Conservation (phyloP, 2,888 invertebrate species). For the Hoplodrina blanda region DNA sequence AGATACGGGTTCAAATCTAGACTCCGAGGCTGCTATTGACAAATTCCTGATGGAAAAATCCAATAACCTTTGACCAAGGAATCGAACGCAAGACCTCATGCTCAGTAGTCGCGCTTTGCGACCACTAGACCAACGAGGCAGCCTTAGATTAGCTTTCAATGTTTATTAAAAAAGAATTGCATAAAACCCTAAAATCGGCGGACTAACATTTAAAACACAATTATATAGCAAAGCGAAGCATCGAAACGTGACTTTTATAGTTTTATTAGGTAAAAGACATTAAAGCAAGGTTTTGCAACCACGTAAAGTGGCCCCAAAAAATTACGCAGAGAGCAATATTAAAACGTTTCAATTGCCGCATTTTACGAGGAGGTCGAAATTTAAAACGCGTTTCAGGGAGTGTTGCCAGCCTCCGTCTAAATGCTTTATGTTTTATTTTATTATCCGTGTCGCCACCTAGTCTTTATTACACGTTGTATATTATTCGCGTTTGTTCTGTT, state of each 20-base stretch:
- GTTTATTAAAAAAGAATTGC: neutral
- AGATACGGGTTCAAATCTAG: too few relatives aligned
- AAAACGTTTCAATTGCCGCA: slow-evolving; percentile 74
- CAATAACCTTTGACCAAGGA: too few relatives aligned
- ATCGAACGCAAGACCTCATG: too few relatives aligned
- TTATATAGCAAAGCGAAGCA: slow-evolving; percentile 18
- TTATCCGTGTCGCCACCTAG: slow-evolving; percentile 73
- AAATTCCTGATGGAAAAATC: too few relatives aligned
- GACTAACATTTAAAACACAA: neutral
- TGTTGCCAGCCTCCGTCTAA: slow-evolving; percentile 68
- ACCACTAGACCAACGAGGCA: too few relatives aligned
- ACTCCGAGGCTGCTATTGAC: too few relatives aligned
- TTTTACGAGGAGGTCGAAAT: slow-evolving; percentile 78
- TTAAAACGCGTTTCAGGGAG: slow-evolving; percentile 73
- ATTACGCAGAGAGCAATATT: slow-evolving; percentile 70
- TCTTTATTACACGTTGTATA: slow-evolving; percentile 67
- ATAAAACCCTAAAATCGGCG: neutral
- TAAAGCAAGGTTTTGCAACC: slow-evolving; percentile 59
- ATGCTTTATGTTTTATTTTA: slow-evolving; percentile 77
- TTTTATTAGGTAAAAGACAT: slow-evolving; percentile 57
- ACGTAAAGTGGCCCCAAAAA: slow-evolving; percentile 65
- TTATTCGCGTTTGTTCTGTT: slow-evolving; percentile 63
- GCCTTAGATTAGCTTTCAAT: too few relatives aligned
- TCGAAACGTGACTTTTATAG: slow-evolving; percentile 42
- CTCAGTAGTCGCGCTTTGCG: too few relatives aligned